A percentile compares a stretch with the other conserved stretches of the same genome.
phyloP scores from a whole-genome alignment of 2,797 vertebrate genomes.

The Phoebastria nigripes region DNA sequence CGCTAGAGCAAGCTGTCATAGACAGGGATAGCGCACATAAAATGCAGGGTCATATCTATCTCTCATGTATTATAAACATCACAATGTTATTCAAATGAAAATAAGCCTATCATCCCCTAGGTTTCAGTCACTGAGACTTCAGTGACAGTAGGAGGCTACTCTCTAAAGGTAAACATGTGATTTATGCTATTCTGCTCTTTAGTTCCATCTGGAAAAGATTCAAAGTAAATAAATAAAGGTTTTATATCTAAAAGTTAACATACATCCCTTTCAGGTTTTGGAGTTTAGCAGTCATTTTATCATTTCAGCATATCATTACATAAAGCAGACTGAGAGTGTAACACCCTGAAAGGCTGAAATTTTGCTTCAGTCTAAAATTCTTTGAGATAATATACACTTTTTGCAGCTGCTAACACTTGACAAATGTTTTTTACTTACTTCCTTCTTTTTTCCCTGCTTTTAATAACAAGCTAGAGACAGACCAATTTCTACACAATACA shows the following conservation, averaged over 20 bases:
- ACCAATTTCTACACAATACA: constrained; percentile 14
- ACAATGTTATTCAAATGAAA: background rate
- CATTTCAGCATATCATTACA: background rate
- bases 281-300: background rate
- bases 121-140: background rate
- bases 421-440: constrained; percentile 14
- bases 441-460: background rate
- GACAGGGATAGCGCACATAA: background rate
- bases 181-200: background rate
- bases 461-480: constrained; percentile 33
- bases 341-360: background rate
- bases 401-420: constrained; percentile 46
- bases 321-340: background rate
- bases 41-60: background rate
- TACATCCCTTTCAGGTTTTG: background rate
- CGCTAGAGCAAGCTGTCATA: background rate
- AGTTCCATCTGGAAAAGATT: background rate
- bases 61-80: background rate
- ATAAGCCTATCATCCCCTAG: background rate
- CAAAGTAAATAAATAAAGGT: background rate
- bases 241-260: background rate
- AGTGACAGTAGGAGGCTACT: background rate
- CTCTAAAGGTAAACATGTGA: background rate
- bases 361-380: constrained; percentile 9
- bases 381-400: background rate